These are phyloP conservation scores for Drosophila falleni DNA, from an alignment of 2,888 invertebrate genomes.

Conservation along the genomic window DNA sequence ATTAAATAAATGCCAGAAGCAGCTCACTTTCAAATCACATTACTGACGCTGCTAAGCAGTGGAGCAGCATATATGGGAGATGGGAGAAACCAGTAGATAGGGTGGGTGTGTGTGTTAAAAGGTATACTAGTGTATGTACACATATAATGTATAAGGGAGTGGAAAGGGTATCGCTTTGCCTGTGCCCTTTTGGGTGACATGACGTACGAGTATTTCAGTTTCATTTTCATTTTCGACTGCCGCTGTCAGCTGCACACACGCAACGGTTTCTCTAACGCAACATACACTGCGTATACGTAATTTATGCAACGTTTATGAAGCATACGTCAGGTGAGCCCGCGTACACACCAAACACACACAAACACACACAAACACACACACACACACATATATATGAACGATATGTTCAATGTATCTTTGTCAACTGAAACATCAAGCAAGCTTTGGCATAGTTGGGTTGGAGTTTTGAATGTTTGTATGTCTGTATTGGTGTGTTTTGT, in stretches of 20 bases:
- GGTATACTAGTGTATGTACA: too few species aligned
- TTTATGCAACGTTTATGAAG: conserved; percentile 58
- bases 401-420: conserved; percentile 42
- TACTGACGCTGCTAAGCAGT: conserved; percentile 25
- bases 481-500: neutral
- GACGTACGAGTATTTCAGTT: conserved; percentile 8
- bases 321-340: conserved; percentile 65
- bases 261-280: conserved; percentile 15
- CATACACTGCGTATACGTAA: conserved; percentile 55
- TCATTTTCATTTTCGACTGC: conserved; percentile 15
- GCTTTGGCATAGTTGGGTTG: conserved; percentile 4
- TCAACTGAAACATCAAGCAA: conserved; percentile 36
- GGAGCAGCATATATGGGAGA: neutral
- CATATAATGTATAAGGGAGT: neutral
- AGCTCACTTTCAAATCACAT: conserved; percentile 74
- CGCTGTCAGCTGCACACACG: conserved; percentile 50
- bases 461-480: conserved; percentile 4
- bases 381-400: neutral
- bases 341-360: conserved; percentile 7
- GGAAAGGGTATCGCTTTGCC: neutral
- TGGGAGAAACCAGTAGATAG: neutral
- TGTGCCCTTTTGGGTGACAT: conserved; percentile 15
- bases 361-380: conserved; percentile 1
- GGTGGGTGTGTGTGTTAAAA: too few species aligned
- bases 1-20: conserved; percentile 74